A percentile compares a stretch with the other conserved stretches of the same genome.
These are phyloP conservation scores for Danio albolineatus DNA, from an alignment of 2,797 vertebrate genomes.

Conservation along the genomic window DNA sequence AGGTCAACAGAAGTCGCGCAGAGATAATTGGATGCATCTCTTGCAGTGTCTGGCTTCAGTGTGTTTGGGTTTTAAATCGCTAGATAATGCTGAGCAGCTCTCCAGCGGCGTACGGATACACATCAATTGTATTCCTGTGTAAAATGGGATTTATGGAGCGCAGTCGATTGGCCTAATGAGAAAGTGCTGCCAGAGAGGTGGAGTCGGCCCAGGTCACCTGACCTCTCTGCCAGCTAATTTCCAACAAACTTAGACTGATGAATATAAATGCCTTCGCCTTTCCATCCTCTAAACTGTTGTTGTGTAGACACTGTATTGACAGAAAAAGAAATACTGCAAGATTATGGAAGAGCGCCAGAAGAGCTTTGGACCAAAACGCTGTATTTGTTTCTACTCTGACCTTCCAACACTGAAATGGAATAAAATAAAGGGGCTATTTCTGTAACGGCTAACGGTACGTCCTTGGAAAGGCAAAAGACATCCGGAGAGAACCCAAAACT, in stretches of 20 bases:
- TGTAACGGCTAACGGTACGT: neutral
- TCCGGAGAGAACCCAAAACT: slow-evolving; percentile 33
- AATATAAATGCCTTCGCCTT: slow-evolving; percentile 40
- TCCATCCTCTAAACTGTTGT: slow-evolving; percentile 25
- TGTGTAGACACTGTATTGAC: slow-evolving; percentile 10
- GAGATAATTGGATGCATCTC: slow-evolving; percentile 45
- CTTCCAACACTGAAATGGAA: slow-evolving; percentile 30
- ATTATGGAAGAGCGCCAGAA: neutral
- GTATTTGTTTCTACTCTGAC: slow-evolving; percentile 20
- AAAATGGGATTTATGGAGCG: slow-evolving; percentile 50
- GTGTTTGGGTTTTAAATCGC: slow-evolving; percentile 37
- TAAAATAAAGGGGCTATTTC: slow-evolving; percentile 38
- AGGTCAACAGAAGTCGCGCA: slow-evolving; percentile 18
- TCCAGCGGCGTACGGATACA: slow-evolving; percentile 20
- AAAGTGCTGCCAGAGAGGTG: slow-evolving; percentile 33
- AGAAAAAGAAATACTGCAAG: slow-evolving; percentile 16
- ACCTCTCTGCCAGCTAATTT: slow-evolving; percentile 42
- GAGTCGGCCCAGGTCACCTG: slow-evolving; percentile 13
- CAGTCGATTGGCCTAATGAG: slow-evolving; percentile 39
- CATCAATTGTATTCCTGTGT: slow-evolving; percentile 40
- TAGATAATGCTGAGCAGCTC: slow-evolving; percentile 28
- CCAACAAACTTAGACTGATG: slow-evolving; percentile 35
- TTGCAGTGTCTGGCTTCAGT: slow-evolving; percentile 3
- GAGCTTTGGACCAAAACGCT: slow-evolving; percentile 3
- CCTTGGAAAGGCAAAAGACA: slow-evolving; percentile 36